Evolutionary conservation across 2,888 invertebrate genomes (phyloP).

Genomic region (Petrolisthes manimaculis): DNA sequence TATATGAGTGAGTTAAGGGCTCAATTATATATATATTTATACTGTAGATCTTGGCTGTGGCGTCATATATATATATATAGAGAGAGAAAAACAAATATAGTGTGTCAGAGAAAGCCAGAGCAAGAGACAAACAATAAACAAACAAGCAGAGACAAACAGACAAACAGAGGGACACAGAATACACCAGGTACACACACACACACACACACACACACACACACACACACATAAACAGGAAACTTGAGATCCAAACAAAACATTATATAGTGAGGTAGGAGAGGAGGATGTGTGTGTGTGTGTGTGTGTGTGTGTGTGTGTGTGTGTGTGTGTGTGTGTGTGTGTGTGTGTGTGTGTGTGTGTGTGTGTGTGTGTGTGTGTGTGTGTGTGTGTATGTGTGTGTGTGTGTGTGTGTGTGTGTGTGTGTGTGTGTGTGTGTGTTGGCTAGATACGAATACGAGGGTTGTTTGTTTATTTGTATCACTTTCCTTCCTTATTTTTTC

Average conservation of each 20-base stretch:
- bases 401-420: constrained; percentile 22
- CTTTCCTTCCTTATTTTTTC: background rate
- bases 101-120: background rate
- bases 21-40: too few relatives aligned
- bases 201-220: background rate
- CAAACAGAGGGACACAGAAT: background rate
- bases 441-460: background rate
- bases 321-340: constrained; percentile 34
- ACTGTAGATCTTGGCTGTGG: too few relatives aligned
- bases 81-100: background rate
- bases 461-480: too few relatives aligned
- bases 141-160: background rate
- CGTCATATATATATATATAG: too few relatives aligned
- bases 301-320: constrained; percentile 14
- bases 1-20: too few relatives aligned
- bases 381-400: constrained; percentile 22
- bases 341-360: constrained; percentile 29
- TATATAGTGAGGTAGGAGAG: background rate
- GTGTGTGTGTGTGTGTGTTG: constrained; percentile 16
- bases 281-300: background rate
- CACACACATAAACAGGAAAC: background rate
- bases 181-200: background rate
- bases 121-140: background rate
- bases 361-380: constrained; percentile 27
- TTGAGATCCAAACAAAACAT: background rate